Percentiles rank a stretch among this genome's conserved stretches.
Evolutionary conservation across 2,888 invertebrate species (phyloP).

Genomic region (Lacanobia oleracea): DNA sequence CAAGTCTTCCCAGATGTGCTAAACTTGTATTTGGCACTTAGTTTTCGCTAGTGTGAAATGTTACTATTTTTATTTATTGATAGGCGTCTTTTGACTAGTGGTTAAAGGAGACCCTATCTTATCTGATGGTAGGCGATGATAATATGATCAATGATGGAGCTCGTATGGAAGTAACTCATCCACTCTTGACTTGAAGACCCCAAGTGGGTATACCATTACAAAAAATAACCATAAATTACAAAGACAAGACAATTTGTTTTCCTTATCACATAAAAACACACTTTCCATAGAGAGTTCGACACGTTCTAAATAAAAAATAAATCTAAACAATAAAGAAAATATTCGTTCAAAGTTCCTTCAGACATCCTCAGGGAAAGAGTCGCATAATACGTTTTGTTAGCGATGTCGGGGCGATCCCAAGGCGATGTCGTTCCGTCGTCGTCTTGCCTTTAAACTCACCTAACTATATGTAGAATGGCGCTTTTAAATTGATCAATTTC

Average conservation of each 20-base stretch:
- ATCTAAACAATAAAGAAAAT: conserved; percentile 59
- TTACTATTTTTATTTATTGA: too few species aligned
- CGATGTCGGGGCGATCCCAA: conserved; percentile 61
- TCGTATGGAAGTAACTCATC: too few species aligned
- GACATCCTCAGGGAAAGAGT: conserved; percentile 54
- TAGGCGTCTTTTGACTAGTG: too few species aligned
- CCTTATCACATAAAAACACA: conserved; percentile 4
- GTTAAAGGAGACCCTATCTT: too few species aligned
- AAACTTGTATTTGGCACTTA: background rate
- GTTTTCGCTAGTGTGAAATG: background rate
- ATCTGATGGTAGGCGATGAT: too few species aligned
- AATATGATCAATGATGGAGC: too few species aligned
- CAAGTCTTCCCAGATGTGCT: background rate
- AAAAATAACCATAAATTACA: conserved; percentile 12
- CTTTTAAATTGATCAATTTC: conserved; percentile 65
- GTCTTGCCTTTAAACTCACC: conserved; percentile 61
- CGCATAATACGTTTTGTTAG: conserved; percentile 69
- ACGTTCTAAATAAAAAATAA: conserved; percentile 46
- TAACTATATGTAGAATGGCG: conserved; percentile 53
- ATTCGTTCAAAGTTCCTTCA: conserved; percentile 61
- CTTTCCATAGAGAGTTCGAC: conserved; percentile 20
- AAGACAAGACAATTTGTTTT: conserved; percentile 5
- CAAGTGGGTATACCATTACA: background rate
- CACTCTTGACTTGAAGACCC: too few species aligned
- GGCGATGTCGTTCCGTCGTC: conserved; percentile 57